Base-by-base conservation (phyloP, 2,113 vertebrate genomes). In the Myiozetetes cayanensis region DNA sequence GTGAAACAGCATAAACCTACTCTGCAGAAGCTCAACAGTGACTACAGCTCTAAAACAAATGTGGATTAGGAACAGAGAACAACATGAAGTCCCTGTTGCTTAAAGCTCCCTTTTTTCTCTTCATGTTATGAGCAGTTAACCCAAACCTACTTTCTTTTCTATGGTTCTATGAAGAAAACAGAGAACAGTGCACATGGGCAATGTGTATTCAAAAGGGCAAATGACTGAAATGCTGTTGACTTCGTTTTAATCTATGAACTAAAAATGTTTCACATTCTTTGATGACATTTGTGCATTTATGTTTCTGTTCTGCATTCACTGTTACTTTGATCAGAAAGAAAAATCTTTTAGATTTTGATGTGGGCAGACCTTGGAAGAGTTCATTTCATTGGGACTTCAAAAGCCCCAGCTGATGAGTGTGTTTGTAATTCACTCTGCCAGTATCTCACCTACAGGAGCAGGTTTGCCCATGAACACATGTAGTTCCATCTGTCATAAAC, bases 41-140 rank as follows among this genome's bases (percentile, higher is more conserved):
- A n/a, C n/a, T 59, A 47, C 84, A 59, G 8, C 19, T 43, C 39
- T 21, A 43, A 65, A 31, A 13, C 23, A 59, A 46, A 39, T 39
- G 13, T 2, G 8, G 22, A 33, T 46, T 52, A 63, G 8, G 25
- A 52, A 33, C 8, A 53, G 12, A 52, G n/a, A 76, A 49, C 4
- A 59, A 28, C n/a, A 44, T 12, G 7, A 61, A 53, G 7, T 14
- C 14, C 13, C 65, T 9, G 41, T 43, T 55, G 11, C 61, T 53
- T 59, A 59, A 53, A 5, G 37, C 21, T 62, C 21, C 6, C 2
- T 59, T 47, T 37, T 0, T 2, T 1, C 9, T 20, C 22, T 41
- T 27, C 25, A 14, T 13, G 2, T 41, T 75, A 19, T 3, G 2
- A 59, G 27, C 27, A 53, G 19, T 65, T 75, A 89, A 50, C 25